Base-by-base conservation (phyloP, 1,140 invertebrate genomes). In the Idris sp. region DNA sequence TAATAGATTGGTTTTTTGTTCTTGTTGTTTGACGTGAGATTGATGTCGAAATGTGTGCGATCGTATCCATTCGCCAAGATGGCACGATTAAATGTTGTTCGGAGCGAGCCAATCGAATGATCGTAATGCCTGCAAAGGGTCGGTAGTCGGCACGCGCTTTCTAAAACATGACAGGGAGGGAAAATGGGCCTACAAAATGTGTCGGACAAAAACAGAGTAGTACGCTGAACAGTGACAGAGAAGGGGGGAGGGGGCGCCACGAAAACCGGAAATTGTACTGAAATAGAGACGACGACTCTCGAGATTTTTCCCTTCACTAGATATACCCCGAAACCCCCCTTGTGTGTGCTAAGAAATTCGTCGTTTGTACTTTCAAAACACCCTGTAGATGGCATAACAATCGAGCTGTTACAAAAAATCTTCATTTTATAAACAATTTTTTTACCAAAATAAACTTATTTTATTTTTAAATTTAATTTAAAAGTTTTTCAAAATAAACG, bases 181-280 rank as follows among this genome's bases (percentile, higher is more conserved):
- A 43, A 69, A 54, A 58, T 61, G 72, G 25, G 41, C 16, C 51
- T 7, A n/a, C n/a, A n/a, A n/a, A n/a, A n/a, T n/a, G n/a, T n/a
- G n/a, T n/a, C n/a, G n/a, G n/a, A n/a, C n/a, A n/a, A n/a, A n/a
- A n/a, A n/a, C 28, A 31, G 26, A 44, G 49, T 30, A 10, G 43
- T 9, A n/a, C 22, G 22, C 3, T 25, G 22, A 8, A n/a, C 22
- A 25, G 3, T 8, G 22, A 4, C 22, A 18, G 43, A 14, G 25
- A 33, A 31, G 8, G 22, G 43, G 16, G 18, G 10, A 30, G 19
- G 54, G 76, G 65, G 75, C 71, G 72, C 43, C 69, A 68, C 79
- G 80, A 83, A 84, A 83, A 84, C 83, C 82, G 81, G 83, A 84
- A 83, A 80, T 76, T 74, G 65, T 54, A 65, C 48, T 76, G 80